These are phyloP conservation scores for Adelges cooleyi DNA, from an alignment of 1,140 invertebrate genomes.

Conservation along the genomic window DNA sequence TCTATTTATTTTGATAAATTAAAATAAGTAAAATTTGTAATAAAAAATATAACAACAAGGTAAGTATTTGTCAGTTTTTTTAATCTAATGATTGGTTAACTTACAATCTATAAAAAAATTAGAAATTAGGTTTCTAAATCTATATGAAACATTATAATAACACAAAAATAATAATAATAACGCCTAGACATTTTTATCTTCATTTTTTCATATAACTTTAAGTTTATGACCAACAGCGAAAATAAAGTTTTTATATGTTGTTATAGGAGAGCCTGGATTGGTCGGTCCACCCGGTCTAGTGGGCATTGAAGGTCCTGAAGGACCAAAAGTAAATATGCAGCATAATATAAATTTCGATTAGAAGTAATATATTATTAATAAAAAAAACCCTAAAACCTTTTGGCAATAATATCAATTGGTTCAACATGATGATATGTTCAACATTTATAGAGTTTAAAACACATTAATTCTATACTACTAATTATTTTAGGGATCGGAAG, in stretches of 20 bases:
- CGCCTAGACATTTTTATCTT: too few relatives aligned
- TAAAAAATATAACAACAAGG: too few relatives aligned
- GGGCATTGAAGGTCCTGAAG: slow-evolving; percentile 72
- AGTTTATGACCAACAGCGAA: background rate
- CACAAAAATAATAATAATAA: too few relatives aligned
- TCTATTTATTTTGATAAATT: too few relatives aligned
- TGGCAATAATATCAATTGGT: background rate
- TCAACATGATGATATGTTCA: background rate
- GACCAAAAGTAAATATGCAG: slow-evolving; percentile 50
- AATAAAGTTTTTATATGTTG: background rate
- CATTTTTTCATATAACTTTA: background rate
- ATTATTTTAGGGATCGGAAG: slow-evolving; percentile 50
- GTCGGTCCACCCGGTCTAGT: slow-evolving; percentile 52
- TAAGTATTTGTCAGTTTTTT: too few relatives aligned
- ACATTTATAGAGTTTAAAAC: background rate
- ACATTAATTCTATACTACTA: background rate
- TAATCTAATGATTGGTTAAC: too few relatives aligned
- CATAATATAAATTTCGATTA: slow-evolving; percentile 3
- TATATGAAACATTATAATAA: too few relatives aligned
- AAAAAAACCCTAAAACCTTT: background rate
- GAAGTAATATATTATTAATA: background rate
- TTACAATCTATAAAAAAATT: too few relatives aligned
- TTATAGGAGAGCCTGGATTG: slow-evolving; percentile 52
- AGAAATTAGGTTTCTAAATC: too few relatives aligned
- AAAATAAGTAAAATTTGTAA: too few relatives aligned